A percentile compares a stretch with the other conserved stretches of the same genome.
Evolutionary conservation across 2,888 invertebrate genomes (phyloP).

Genomic region (Tachina grossa): DNA sequence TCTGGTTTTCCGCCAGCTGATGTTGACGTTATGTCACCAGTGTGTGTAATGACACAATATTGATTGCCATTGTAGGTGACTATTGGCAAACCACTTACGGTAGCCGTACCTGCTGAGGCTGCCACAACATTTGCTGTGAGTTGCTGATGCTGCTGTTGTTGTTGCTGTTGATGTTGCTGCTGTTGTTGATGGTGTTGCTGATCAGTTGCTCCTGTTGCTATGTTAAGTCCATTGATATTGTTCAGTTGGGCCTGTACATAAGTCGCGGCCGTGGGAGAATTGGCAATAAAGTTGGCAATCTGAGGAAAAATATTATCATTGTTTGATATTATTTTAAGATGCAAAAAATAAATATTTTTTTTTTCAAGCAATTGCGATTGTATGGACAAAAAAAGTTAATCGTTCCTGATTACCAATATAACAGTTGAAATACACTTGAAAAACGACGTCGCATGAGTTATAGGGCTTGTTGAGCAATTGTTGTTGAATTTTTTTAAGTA

Average conservation of each 20-base stretch:
- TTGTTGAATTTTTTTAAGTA: too few relatives aligned
- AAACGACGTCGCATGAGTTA: too few relatives aligned
- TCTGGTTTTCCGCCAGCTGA: conserved; percentile 74
- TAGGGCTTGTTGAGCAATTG: too few relatives aligned
- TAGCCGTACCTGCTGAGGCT: conserved; percentile 54
- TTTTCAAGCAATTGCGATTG: neutral
- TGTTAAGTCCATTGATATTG: conserved; percentile 72
- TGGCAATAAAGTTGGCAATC: conserved; percentile 81
- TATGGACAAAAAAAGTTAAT: neutral
- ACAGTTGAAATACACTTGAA: too few relatives aligned
- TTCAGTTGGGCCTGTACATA: conserved; percentile 80
- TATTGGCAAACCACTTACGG: conserved; percentile 77
- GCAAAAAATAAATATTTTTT: neutral
- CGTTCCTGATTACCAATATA: neutral
- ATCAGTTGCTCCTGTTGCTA: conserved; percentile 42
- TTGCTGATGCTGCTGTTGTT: conserved; percentile 66
- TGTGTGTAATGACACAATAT: conserved; percentile 80
- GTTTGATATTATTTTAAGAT: neutral
- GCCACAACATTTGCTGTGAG: conserved; percentile 58
- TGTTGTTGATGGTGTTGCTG: conserved; percentile 56
- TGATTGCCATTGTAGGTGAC: conserved; percentile 80
- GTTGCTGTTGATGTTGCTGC: conserved; percentile 61
- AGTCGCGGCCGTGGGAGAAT: conserved; percentile 80
- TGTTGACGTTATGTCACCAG: conserved; percentile 64
- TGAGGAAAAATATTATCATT: conserved; percentile 72